Evolutionary conservation across 2,888 invertebrate genomes (phyloP), one percentile per base, ranked within the genome.

Genomic region (Nysson spinosus): DNA sequence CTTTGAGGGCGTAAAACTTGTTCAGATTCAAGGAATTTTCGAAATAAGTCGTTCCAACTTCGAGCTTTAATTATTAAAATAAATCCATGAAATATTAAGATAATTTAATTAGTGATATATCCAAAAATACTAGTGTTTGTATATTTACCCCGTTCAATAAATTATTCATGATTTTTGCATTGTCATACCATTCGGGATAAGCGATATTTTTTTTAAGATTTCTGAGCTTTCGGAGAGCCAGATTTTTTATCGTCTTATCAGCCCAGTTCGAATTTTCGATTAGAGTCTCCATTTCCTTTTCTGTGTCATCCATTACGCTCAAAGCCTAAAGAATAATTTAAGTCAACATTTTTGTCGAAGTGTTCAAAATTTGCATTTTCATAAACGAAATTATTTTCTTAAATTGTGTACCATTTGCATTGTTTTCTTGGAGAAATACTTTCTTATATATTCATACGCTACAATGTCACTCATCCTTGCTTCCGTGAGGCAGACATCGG

Each of bases 151-250:
- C 88, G 51, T 85, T 81, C 71, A 90, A 90, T 73, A 88, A 89
- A 7, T 86, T 82, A 67, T 90, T 88, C 34, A 92, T 80, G 46
- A 88, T 83, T 4, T 84, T 81, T n/a, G 85, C 82, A 75, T 90
- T 88, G 14, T 87, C 81, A 56, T 90, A 89, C 83, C 90, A 91
- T 54, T 90, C 89, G 3, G 91, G 91, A 76, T 89, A 91, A 1
- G 90, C 91, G 55, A 91, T 89, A 47, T 87, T 84, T 49, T 88
- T 87, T 30, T 85, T 84, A 84, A 90, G 89, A 4, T 86, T 83
- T 40, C 86, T 75, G 0, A 87, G 88, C 84, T 91, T 91, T 34
- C 88, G 85, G 34, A 88, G 85, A 1, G 91, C 90, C 4, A 88
- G 85, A 14, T 78, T 70, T 70, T 88, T 89, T 0, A 91, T 91